Conservation (phyloP, 2,888 invertebrate species). For the Diarsia rubi region DNA sequence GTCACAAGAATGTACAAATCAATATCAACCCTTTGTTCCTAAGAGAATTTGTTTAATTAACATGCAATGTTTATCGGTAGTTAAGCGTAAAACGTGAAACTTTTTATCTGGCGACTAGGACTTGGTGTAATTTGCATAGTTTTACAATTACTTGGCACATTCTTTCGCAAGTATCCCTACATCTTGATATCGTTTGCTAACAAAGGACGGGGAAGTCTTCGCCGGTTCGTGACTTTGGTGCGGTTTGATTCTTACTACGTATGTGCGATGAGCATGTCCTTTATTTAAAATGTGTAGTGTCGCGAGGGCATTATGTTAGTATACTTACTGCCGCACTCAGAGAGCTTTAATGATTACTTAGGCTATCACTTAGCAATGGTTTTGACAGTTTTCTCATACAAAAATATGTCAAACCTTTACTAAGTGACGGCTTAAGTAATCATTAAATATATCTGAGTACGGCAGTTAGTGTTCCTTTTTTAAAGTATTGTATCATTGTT, state of each 20-base stretch:
- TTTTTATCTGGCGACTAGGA: constrained; percentile 64
- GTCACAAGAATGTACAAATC: constrained; percentile 25
- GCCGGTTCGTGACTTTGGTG: constrained; percentile 60
- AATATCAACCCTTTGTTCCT: constrained; percentile 37
- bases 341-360: no score
- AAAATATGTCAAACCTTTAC: no score
- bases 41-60: constrained; percentile 76
- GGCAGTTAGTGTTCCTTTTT: neutral
- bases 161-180: constrained; percentile 75
- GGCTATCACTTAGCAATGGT: no score
- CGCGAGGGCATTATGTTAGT: neutral
- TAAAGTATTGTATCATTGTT: neutral
- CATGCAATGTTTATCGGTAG: constrained; percentile 75
- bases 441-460: no score
- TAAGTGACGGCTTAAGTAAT: no score
- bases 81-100: constrained; percentile 71
- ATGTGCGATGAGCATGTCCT: constrained; percentile 40
- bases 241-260: constrained; percentile 26
- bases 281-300: constrained; percentile 25
- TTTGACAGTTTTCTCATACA: no score
- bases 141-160: constrained; percentile 86
- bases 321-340: no score
- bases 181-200: constrained; percentile 67
- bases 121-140: constrained; percentile 83
- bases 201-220: constrained; percentile 61